Base-by-base conservation (phyloP, 2,113 vertebrate genomes). In the Cyanoramphus novaezelandiae region DNA sequence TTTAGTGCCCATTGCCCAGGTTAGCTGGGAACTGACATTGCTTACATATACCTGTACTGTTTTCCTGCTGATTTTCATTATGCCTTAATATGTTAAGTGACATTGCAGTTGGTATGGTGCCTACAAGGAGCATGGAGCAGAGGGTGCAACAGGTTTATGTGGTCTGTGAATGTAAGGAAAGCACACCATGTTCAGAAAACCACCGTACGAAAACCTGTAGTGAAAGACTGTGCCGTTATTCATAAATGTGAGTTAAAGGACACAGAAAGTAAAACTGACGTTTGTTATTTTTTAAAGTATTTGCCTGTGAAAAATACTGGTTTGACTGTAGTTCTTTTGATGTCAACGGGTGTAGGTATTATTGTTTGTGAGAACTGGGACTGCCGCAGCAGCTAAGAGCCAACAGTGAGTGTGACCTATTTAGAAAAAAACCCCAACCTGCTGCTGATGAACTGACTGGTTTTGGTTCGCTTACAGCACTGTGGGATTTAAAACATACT, bases 401-500 rank as follows among this genome's bases (percentile, higher is more conserved):
- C 74, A 49, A 25, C 4, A 60, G 68, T n/a, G 47, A 76, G 11
- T 41, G 6, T 69, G 57, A 55, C 52, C 43, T 91, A 1, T 55
- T 67, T 75, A 85, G 82, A 39, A 80, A 75, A 91, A 82, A 29
- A 5, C 2, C 44, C 43, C 43, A 53, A 37, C 33, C 77, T 84
- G 57, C 82, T 90, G 75, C 78, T 91, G 67, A 29, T 82, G 44
- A 84, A 60, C 41, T 18, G 63, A 75, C 23, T 84, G 5, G 78
- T 93, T 84, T 82, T 82, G 81, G 67, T 86, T 95, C 43, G 10
- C 27, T 89, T 71, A 29, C 0, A 44, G 55, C 71, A 39, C 70
- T 86, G 67, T 89, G 64, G 92, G 82, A 85, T 90, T 93, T 57
- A 83, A 95, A 65, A 86, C 69, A 72, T 89, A 44, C 65, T 69